Conservation (phyloP, 2,113 vertebrate genomes). For the Scalopus aquaticus region DNA sequence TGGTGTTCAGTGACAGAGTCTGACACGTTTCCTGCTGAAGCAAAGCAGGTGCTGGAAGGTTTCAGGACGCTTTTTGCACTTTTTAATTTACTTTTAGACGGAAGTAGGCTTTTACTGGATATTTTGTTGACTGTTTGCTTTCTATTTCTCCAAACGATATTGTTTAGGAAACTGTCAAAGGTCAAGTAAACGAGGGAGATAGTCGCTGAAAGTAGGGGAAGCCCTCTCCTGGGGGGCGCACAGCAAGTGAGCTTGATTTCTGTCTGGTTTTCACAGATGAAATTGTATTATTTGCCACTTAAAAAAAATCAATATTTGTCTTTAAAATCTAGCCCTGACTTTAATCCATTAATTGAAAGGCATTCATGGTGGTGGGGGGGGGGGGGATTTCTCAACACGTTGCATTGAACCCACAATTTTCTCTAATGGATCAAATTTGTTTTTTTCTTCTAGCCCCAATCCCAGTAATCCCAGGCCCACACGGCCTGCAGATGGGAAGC, state of each 20-base stretch:
- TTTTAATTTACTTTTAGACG: neutral
- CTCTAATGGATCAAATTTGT: neutral
- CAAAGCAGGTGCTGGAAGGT: neutral
- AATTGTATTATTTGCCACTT: neutral
- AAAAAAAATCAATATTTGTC: neutral
- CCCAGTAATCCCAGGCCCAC: no score
- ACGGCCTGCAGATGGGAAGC: no score
- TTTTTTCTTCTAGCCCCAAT: neutral
- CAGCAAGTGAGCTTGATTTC: neutral
- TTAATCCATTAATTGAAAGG: neutral
- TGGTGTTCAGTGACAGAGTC: neutral
- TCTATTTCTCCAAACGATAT: neutral
- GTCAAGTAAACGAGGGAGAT: neutral
- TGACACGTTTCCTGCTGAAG: neutral
- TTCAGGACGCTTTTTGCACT: neutral
- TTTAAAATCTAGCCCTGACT: constrained; percentile 4
- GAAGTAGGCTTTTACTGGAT: neutral
- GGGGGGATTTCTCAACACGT: neutral
- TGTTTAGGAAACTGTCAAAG: neutral
- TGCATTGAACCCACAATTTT: neutral
- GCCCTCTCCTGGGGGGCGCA: neutral
- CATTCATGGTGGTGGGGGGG: no score
- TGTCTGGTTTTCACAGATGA: neutral
- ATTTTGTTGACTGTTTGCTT: neutral
- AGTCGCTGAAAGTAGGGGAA: neutral